Evolutionary conservation across 2,113 vertebrate species (phyloP).

Genomic region (Dolichallabes microphthalmus): DNA sequence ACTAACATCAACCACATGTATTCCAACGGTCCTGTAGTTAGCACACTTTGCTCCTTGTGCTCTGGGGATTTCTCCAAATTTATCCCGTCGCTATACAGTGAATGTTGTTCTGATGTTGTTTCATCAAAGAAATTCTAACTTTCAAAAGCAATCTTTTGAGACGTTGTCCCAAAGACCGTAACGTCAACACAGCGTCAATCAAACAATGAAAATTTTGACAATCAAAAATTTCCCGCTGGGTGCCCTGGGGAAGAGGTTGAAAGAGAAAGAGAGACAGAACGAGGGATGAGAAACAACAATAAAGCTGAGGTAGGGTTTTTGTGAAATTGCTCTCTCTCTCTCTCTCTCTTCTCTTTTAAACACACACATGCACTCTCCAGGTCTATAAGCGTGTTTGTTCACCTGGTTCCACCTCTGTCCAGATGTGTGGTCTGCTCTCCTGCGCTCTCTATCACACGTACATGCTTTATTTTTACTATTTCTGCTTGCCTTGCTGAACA

Average conservation of each 20-base stretch:
- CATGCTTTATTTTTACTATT: slow-evolving; percentile 14
- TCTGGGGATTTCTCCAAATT: too few species aligned
- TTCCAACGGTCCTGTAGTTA: too few species aligned
- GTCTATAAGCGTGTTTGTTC: slow-evolving; percentile 29
- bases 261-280: background rate
- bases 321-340: background rate
- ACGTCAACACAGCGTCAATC: too few species aligned
- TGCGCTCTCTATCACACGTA: slow-evolving; percentile 10
- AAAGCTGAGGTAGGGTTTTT: background rate
- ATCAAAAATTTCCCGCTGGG: too few species aligned
- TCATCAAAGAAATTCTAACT: too few species aligned
- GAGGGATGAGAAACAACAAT: background rate
- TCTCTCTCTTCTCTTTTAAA: background rate
- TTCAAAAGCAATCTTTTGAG: too few species aligned
- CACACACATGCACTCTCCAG: background rate
- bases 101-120: too few species aligned
- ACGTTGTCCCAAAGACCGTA: too few species aligned
- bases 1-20: too few species aligned
- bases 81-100: too few species aligned
- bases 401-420: slow-evolving; percentile 39
- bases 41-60: too few species aligned
- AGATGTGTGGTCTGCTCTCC: slow-evolving; percentile 34
- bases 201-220: too few species aligned
- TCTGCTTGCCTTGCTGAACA: slow-evolving; percentile 36
- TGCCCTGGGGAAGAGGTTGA: background rate